Evolutionary conservation across 92 coral and sea anemone species (phyloP), one percentile per base, ranked within the genome.

Genomic region (Nematostella vectensis): DNA sequence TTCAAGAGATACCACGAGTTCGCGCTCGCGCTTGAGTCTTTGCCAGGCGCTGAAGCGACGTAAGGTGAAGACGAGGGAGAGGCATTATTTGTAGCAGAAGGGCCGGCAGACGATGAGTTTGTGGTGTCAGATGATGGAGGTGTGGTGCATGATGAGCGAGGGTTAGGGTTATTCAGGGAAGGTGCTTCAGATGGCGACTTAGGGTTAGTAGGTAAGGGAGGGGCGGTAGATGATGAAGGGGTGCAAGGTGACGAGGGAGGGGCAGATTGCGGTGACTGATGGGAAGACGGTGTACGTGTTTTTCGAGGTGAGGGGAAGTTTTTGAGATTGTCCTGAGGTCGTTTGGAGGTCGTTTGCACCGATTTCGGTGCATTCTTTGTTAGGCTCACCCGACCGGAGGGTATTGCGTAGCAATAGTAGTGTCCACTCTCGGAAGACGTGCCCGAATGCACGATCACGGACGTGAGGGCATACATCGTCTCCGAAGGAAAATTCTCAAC

Each of bases 361-460:
- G n/a, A n/a, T 47, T 17, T 50, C 55, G 0, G 36, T 18, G 21
- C n/a, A 16, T 15, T 61, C 13, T 68, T 58, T 16, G 23, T 20
- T 19, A 43, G 54, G 0, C 31, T 24, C 47, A 72, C 55, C 18
- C 51, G 51, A n/a, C 63, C 31, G 9, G 75, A 60, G 26, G 88
- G 68, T 25, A 83, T 64, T 0, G 93, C 98, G 50, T 91, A 91
- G 43, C 98, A 87, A 47, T 91, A 91, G 49, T 91, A 91, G 61
- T 91, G 98, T 0, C 98, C 98, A 19, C 96, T 88, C 56, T 91
- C 98, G 9, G 96, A 91, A 1, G 98, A 87, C 2, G 78, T 85
- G n/a, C 98, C 98, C 6, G 98, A 91, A 57, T 91, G 98, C 27
- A 91, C 96, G 19, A 91, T 79, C 0, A 91, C 96, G 18, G 98